A percentile compares a stretch with the other conserved stretches of the same genome.
These are phyloP conservation scores for Megaptera novaeangliae DNA, from an alignment of 2,113 vertebrate species.

Conservation along the genomic window DNA sequence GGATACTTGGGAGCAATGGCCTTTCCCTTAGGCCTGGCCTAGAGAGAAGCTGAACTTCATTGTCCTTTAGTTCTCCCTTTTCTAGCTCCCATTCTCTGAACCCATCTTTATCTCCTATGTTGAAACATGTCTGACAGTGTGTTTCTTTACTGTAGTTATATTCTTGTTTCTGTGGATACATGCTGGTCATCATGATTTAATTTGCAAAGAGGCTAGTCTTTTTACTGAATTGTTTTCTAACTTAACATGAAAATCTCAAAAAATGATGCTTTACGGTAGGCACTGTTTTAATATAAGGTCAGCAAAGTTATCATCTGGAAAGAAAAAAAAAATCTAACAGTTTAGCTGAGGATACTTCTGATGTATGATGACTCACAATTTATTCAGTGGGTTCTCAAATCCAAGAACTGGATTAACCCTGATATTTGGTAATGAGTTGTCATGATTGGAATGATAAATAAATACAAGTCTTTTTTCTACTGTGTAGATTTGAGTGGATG, in stretches of 20 bases:
- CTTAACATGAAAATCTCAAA: background rate
- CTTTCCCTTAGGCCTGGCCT: background rate
- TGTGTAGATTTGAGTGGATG: background rate
- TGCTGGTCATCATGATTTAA: background rate
- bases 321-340: background rate
- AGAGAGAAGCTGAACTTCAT: background rate
- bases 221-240: background rate
- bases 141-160: background rate
- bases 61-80: background rate
- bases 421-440: background rate
- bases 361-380: background rate
- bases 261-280: background rate
- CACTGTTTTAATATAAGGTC: background rate
- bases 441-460: background rate
- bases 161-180: background rate
- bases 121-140: background rate
- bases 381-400: background rate
- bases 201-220: background rate
- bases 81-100: background rate
- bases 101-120: background rate
- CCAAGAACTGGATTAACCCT: background rate
- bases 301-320: background rate
- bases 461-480: background rate
- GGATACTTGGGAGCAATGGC: background rate
- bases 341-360: background rate